Evolutionary conservation across 2,113 vertebrate species (phyloP).

Genomic region (Todiramphus saurophagus): DNA sequence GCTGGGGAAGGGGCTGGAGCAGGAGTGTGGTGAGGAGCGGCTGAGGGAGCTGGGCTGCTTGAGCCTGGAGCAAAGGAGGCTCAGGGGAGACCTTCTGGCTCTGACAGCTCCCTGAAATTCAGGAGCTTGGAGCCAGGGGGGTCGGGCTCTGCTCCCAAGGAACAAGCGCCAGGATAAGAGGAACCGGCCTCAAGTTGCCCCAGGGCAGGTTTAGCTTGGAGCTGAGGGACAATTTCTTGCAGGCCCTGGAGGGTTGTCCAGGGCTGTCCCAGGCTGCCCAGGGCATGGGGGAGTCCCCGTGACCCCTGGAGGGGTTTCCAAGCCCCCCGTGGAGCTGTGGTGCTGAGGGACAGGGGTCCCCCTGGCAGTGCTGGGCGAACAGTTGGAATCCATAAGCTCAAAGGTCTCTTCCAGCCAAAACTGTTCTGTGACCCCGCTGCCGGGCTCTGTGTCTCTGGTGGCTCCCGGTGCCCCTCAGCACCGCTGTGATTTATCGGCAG

Average conservation of each 20-base stretch:
- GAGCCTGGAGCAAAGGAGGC: no score
- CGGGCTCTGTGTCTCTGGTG: accelerated
- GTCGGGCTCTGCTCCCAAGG: no score
- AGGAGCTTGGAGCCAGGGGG: no score
- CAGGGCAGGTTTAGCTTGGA: no score
- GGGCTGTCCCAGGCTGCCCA: background rate
- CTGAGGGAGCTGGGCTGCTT: no score
- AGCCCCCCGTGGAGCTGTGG: background rate
- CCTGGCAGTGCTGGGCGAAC: background rate
- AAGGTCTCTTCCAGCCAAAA: background rate
- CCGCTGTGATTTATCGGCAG: accelerated
- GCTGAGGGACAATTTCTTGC: no score
- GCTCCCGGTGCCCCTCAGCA: background rate
- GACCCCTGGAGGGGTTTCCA: background rate
- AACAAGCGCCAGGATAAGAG: no score
- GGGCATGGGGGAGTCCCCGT: background rate
- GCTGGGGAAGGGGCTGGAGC: no score
- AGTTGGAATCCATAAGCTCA: background rate
- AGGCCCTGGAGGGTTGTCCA: background rate
- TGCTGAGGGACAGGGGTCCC: background rate
- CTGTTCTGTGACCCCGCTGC: accelerated
- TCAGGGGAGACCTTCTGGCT: no score
- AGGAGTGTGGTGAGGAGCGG: no score
- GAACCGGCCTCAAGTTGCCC: no score
- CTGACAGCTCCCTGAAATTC: no score